These are phyloP conservation scores for Mixornis gularis DNA, from an alignment of 2,113 vertebrate species.

Conservation along the genomic window DNA sequence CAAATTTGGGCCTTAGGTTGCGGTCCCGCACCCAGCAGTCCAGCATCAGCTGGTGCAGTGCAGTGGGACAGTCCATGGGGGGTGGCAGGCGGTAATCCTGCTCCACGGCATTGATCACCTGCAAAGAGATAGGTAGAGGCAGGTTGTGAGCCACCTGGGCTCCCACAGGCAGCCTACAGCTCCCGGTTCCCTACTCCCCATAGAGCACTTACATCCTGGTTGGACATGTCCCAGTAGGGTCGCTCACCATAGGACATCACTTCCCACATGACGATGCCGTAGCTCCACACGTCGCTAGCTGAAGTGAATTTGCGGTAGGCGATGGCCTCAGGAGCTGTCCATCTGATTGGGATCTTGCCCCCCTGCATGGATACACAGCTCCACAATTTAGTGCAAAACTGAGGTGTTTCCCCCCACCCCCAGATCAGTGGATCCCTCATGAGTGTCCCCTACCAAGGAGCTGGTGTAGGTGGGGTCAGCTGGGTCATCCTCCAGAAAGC, in stretches of 20 bases:
- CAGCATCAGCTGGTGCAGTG: constrained; percentile 95
- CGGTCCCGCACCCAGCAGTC: constrained; percentile 98
- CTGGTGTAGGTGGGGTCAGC: constrained; percentile 95
- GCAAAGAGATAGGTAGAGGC: not conserved
- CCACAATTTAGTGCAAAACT: not conserved
- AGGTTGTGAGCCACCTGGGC: not conserved
- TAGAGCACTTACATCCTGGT: constrained; percentile 89
- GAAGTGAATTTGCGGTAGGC: constrained; percentile 98
- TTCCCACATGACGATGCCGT: constrained; percentile 98
- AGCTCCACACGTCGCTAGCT: constrained; percentile 97
- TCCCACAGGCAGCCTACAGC: not conserved
- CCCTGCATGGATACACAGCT: constrained; percentile 73
- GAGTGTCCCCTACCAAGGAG: constrained; percentile 81
- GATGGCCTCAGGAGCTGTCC: constrained; percentile 96
- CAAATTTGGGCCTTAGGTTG: constrained; percentile 95
- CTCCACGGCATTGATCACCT: constrained; percentile 98
- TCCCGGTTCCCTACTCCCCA: too few relatives aligned
- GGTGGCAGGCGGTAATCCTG: constrained; percentile 96
- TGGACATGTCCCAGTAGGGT: constrained; percentile 99
- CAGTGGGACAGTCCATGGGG: constrained; percentile 98
- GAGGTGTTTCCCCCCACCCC: not conserved
- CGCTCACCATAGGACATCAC: constrained; percentile 97
- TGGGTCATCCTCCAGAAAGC: constrained; percentile 91
- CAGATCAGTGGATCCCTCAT: not conserved
- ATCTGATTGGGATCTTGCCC: constrained; percentile 96